A percentile compares a stretch with the other conserved stretches of the same genome.
Evolutionary conservation across 1,140 invertebrate species (phyloP).

Genomic region (Acromyrmex charruanus): DNA sequence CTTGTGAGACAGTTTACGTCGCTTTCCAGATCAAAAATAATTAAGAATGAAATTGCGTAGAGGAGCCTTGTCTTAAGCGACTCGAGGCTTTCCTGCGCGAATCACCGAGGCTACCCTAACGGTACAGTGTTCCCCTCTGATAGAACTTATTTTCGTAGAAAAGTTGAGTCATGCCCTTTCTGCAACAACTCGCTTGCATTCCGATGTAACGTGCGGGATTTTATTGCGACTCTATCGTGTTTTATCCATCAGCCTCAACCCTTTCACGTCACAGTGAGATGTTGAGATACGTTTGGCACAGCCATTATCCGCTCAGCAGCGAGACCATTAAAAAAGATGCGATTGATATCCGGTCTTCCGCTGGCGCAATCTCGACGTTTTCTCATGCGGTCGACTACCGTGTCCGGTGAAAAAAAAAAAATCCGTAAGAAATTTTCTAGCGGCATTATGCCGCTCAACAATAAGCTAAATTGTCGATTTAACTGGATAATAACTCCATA

Average conservation of each 20-base stretch:
- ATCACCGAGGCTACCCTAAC: constrained; percentile 44
- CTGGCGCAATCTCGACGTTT: constrained; percentile 46
- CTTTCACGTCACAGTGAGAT: constrained; percentile 34
- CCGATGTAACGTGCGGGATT: constrained; percentile 36
- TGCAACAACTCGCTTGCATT: constrained; percentile 18
- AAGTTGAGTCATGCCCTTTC: constrained; percentile 58
- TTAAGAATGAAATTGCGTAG: constrained; percentile 9
- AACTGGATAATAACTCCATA: not conserved
- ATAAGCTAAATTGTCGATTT: constrained; percentile 10
- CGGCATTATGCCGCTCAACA: constrained; percentile 2
- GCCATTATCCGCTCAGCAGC: constrained; percentile 42
- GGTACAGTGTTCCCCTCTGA: constrained; percentile 47
- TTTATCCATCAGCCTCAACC: constrained; percentile 5
- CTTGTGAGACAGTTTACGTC: too few species aligned
- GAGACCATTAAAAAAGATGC: constrained; percentile 53
- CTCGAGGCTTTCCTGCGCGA: constrained; percentile 12
- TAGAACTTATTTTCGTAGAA: constrained; percentile 61
- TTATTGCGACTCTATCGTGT: constrained; percentile 40
- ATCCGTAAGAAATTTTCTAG: constrained; percentile 29
- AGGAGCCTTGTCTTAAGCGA: constrained; percentile 16
- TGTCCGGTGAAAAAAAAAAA: constrained; percentile 31
- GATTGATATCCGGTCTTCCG: constrained; percentile 63
- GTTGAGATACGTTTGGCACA: constrained; percentile 29
- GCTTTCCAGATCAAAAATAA: not conserved
- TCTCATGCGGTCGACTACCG: constrained; percentile 43